phyloP scores from a whole-genome alignment of 1,140 invertebrate genomes.

The Himalopsyche phryganea region DNA sequence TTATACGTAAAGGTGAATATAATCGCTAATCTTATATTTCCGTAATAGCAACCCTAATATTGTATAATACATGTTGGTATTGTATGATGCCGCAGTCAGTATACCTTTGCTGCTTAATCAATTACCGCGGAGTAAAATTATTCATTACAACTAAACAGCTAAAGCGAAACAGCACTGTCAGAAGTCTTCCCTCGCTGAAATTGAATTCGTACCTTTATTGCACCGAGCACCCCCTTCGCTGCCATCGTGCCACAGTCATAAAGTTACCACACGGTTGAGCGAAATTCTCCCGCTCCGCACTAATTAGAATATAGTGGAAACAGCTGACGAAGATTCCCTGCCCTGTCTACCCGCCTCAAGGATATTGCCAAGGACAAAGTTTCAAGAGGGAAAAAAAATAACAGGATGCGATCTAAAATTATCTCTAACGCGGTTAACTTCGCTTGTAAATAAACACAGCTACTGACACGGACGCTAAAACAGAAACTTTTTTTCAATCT shows the following conservation, averaged over 20 bases:
- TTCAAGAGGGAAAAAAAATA: background rate
- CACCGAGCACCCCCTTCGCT: background rate
- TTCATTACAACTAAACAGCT: no score
- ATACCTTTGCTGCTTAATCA: no score
- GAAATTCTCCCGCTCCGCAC: conserved; percentile 8
- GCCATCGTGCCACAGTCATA: conserved; percentile 5
- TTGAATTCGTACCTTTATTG: background rate
- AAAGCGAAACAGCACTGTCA: no score
- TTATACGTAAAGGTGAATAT: no score
- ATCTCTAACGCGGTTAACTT: background rate
- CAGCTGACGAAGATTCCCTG: conserved; percentile 19
- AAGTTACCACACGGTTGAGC: conserved; percentile 11
- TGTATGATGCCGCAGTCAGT: background rate
- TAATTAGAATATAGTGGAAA: conserved; percentile 22
- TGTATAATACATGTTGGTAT: no score
- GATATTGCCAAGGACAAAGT: background rate
- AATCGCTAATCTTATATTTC: no score
- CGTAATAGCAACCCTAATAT: no score
- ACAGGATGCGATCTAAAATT: background rate
- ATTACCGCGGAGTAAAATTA: no score
- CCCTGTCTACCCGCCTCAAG: background rate
- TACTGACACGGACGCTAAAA: no score
- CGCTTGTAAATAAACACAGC: no score
- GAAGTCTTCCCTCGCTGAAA: no score
- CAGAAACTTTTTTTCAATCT: background rate